Conservation (phyloP, 2,888 invertebrate species). For the Ornithoptera alexandrae region DNA sequence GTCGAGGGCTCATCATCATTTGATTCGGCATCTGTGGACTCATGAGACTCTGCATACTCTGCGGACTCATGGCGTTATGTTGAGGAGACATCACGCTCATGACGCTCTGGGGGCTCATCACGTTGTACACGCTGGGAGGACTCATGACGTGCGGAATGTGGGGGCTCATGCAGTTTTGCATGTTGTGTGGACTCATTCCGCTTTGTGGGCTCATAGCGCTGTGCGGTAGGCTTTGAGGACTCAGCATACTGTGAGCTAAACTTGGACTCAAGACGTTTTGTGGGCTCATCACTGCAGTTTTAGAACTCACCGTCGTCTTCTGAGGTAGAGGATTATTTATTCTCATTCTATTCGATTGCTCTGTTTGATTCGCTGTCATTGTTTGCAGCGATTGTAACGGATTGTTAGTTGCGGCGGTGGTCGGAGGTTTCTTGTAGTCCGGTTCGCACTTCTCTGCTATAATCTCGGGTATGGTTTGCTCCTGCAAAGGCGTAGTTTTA, state of each 20-base stretch:
- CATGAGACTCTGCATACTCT: constrained; percentile 71
- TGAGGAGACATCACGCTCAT: constrained; percentile 77
- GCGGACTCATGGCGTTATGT: constrained; percentile 73
- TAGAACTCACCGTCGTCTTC: constrained; percentile 57
- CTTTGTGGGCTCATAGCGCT: constrained; percentile 74
- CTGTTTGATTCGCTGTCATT: constrained; percentile 68
- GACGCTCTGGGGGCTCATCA: constrained; percentile 74
- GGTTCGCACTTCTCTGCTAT: constrained; percentile 56
- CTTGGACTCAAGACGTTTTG: constrained; percentile 69
- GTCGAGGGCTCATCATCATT: constrained; percentile 72
- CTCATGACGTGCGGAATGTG: constrained; percentile 69
- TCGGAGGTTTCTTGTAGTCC: constrained; percentile 53
- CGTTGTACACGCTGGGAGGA: constrained; percentile 67
- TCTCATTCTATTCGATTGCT: constrained; percentile 64
- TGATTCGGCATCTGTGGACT: constrained; percentile 73
- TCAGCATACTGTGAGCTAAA: constrained; percentile 67
- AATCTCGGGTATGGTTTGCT: constrained; percentile 69
- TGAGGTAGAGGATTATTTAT: constrained; percentile 59
- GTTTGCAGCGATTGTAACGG: constrained; percentile 69
- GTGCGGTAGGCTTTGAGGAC: constrained; percentile 71
- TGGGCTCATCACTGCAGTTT: constrained; percentile 64
- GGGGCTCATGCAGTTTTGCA: constrained; percentile 66
- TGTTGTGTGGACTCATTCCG: constrained; percentile 67
- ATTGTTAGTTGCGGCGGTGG: constrained; percentile 52
- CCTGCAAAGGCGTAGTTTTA: constrained; percentile 63